Evolutionary conservation across 2,797 vertebrate genomes (phyloP), one percentile per base, ranked within the genome.

Genomic region (Amazona finschi): DNA sequence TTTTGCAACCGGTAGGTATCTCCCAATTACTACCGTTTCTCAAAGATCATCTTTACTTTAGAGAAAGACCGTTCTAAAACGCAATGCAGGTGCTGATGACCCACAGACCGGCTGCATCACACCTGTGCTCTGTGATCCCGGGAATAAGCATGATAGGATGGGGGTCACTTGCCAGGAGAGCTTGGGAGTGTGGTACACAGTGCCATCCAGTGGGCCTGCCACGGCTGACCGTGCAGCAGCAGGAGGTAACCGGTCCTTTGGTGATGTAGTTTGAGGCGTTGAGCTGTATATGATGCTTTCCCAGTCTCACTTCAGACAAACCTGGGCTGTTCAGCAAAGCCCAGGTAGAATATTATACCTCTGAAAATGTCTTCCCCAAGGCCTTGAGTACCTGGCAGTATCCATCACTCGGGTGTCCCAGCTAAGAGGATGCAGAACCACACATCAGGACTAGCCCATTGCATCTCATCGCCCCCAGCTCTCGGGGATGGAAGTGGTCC

Each of bases 191-290:
- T 27, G 75, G 76, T 60, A 47, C 39, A 70, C 81, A 94, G 89
- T 95, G 95, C 89, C 96, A 95, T 46, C 95, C 92, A 55, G 94
- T 14, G 96, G 94, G 22, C 44, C 71, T 78, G 55, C 43, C 53
- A 30, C 41, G 15, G 33, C 38, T 47, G 78, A 31, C 55, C 38
- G 1, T 3, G 28, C 5, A 36, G 55, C 38, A 4, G 16, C 3
- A 13, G 7, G 8, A 43, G 0, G 17, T 11, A 38, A 8, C 19
- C 1, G 0, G 53, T 10, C 46, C 74, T 1, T 22, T 2, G 0
- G 5, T 4, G 55, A 7, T 6, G 53, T 4, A 73, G 19, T 5
- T 8, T 41, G 66, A 12, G 69, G 25, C 14, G 2, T 22, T 9
- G 61, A 9, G 33, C 14, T 66, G 25, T 21, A 1, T 66, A 3